phyloP scores from a whole-genome alignment of 2,888 invertebrate genomes.

The Ctenicera cuprea region DNA sequence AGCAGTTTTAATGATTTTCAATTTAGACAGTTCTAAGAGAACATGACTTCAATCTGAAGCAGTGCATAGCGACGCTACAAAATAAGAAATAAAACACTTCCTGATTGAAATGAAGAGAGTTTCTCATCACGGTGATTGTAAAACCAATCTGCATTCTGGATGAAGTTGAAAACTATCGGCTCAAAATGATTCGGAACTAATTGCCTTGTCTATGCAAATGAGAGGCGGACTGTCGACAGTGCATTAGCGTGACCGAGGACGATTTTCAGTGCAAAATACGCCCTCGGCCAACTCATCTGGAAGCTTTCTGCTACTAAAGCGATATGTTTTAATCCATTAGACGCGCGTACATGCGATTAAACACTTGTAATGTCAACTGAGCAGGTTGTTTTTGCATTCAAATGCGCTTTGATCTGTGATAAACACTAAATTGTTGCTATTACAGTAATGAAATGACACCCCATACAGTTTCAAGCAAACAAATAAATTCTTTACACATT shows the following conservation, averaged over 20 bases:
- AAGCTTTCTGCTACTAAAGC: constrained; percentile 48
- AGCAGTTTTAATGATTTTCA: too few species aligned
- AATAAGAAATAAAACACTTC: constrained; percentile 32
- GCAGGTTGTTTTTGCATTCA: constrained; percentile 30
- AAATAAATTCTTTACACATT: background rate
- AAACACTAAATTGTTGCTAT: constrained; percentile 26
- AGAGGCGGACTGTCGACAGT: constrained; percentile 57
- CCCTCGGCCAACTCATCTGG: constrained; percentile 51
- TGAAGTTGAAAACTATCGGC: constrained; percentile 61
- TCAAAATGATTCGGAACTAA: constrained; percentile 61
- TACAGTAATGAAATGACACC: constrained; percentile 23
- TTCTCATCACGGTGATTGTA: constrained; percentile 46
- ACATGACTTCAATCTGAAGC: background rate
- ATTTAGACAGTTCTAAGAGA: background rate
- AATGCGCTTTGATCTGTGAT: constrained; percentile 24
- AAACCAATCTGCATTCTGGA: constrained; percentile 62
- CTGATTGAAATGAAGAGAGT: constrained; percentile 35
- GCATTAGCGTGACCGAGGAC: constrained; percentile 55
- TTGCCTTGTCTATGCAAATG: constrained; percentile 64
- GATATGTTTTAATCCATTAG: constrained; percentile 52
- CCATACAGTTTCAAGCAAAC: background rate
- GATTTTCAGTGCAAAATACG: constrained; percentile 51
- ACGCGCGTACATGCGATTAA: constrained; percentile 42
- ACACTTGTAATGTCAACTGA: constrained; percentile 38
- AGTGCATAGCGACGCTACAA: background rate